Conservation (phyloP, 2,113 vertebrate genomes). For the Tor tambroides region DNA sequence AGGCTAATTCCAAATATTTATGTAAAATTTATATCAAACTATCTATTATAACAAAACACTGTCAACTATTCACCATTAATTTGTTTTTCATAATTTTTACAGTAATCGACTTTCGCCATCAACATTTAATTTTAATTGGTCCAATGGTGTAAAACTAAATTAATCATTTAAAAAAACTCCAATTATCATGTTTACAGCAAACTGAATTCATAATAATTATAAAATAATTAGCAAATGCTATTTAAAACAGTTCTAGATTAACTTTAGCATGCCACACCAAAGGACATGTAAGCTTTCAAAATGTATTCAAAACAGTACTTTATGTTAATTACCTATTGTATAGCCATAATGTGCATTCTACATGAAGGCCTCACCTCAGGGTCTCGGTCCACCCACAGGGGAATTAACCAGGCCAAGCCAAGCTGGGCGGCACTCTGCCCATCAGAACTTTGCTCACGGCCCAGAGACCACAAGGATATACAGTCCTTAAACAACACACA, state of each 20-base stretch:
- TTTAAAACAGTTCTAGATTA: background rate
- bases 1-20: background rate
- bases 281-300: background rate
- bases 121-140: too few species aligned
- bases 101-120: too few species aligned
- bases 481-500: conserved; percentile 77
- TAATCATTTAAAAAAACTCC: background rate
- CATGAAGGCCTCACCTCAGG: conserved; percentile 83
- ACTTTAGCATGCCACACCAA: background rate
- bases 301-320: background rate
- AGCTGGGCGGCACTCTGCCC: conserved; percentile 77
- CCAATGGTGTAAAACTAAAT: background rate
- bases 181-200: background rate
- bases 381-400: conserved; percentile 95
- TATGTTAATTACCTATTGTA: background rate
- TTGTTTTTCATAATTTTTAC: too few species aligned
- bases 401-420: conserved; percentile 92
- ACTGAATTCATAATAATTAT: background rate
- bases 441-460: conserved; percentile 79
- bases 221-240: background rate
- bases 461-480: conserved; percentile 90
- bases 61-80: background rate
- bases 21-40: background rate
- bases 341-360: background rate
- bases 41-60: background rate